These are phyloP conservation scores for Eupithecia centaureata DNA, from an alignment of 2,888 invertebrate genomes.

Conservation along the genomic window DNA sequence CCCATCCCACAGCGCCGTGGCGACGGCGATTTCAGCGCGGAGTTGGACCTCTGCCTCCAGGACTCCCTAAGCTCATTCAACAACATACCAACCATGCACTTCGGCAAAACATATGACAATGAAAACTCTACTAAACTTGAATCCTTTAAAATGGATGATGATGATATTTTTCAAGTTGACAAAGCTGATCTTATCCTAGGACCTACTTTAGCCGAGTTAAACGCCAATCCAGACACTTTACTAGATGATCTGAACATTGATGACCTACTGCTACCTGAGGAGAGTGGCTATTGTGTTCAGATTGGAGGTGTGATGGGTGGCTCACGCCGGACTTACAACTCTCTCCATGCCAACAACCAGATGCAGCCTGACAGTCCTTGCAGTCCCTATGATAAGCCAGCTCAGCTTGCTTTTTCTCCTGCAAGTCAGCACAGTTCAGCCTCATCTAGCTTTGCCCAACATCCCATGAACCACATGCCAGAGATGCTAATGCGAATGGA, in stretches of 20 bases:
- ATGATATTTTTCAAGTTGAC: slow-evolving; percentile 94
- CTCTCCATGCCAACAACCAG: slow-evolving; percentile 56
- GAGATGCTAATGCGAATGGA: slow-evolving; percentile 88
- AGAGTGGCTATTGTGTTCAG: slow-evolving; percentile 83
- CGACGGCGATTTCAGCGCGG: slow-evolving; percentile 81
- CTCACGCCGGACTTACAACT: slow-evolving; percentile 56
- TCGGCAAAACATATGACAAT: slow-evolving; percentile 71
- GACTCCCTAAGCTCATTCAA: slow-evolving; percentile 76
- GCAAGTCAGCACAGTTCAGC: slow-evolving; percentile 86
- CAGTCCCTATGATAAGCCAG: slow-evolving; percentile 75
- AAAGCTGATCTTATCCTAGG: slow-evolving; percentile 93
- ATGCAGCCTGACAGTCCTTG: slow-evolving; percentile 75
- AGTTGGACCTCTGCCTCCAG: slow-evolving; percentile 83
- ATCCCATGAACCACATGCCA: slow-evolving; percentile 77
- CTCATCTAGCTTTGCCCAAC: slow-evolving; percentile 75
- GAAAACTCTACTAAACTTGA: slow-evolving; percentile 81
- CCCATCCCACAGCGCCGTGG: slow-evolving; percentile 85
- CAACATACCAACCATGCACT: slow-evolving; percentile 69
- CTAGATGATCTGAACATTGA: slow-evolving; percentile 94
- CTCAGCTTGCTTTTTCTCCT: slow-evolving; percentile 85
- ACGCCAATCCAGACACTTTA: slow-evolving; percentile 92
- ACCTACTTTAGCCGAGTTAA: slow-evolving; percentile 92
- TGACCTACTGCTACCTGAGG: slow-evolving; percentile 90
- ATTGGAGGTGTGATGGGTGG: slow-evolving; percentile 80
- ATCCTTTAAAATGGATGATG: slow-evolving; percentile 92